A percentile compares a stretch with the other conserved stretches of the same genome.
phyloP scores from a whole-genome alignment of 2,113 vertebrate species.

The Actenoides lindsayi region DNA sequence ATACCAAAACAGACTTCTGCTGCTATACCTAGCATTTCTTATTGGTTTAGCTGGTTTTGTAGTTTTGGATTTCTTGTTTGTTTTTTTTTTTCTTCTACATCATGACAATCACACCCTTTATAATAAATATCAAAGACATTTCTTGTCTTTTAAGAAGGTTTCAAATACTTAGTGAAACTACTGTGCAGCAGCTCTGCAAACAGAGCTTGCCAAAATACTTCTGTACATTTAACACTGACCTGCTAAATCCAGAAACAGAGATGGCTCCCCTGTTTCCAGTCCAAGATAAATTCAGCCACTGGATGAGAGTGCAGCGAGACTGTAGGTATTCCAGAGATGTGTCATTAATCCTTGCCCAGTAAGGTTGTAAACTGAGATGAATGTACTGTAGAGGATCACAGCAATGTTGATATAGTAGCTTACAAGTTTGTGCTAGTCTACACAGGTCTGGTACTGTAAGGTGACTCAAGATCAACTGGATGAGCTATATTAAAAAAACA shows the following conservation, averaged over 20 bases:
- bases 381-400: conserved; percentile 96
- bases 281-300: conserved; percentile 98
- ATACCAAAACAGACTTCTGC: conserved; percentile 9
- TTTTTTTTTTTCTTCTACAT: neutral
- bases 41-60: conserved; percentile 11
- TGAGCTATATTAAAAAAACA: conserved; percentile 82
- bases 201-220: neutral
- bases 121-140: neutral
- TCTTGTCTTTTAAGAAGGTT: neutral
- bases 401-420: conserved; percentile 95
- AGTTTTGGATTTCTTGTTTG: too few relatives aligned
- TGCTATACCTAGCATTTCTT: conserved; percentile 33
- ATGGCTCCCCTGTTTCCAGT: conserved; percentile 93
- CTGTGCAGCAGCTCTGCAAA: neutral
- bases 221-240: conserved; percentile 77
- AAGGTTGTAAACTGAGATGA: conserved; percentile 97
- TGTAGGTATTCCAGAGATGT: conserved; percentile 90
- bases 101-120: neutral
- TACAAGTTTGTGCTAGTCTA: conserved; percentile 95
- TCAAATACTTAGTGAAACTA: neutral
- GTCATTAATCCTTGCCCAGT: conserved; percentile 93
- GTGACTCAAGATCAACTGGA: conserved; percentile 97
- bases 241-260: conserved; percentile 92
- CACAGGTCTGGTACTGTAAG: conserved; percentile 95
- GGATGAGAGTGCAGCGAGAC: conserved; percentile 91